A percentile compares a stretch with the other conserved stretches of the same genome.
These are phyloP conservation scores for Germaria angustata DNA, from an alignment of 2,888 invertebrate species.

Conservation along the genomic window DNA sequence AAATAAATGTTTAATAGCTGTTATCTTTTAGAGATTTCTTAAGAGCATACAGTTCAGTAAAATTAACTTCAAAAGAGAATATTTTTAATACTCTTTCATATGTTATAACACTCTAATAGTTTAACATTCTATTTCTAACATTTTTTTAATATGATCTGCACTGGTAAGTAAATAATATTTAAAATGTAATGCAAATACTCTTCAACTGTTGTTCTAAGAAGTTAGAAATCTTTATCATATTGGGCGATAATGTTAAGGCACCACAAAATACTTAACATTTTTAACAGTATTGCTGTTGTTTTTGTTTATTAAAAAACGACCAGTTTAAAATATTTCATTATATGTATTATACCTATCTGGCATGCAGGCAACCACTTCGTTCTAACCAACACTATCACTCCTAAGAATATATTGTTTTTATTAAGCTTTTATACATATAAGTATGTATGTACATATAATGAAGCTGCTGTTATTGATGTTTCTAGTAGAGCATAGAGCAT, in stretches of 20 bases:
- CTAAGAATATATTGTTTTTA: background rate
- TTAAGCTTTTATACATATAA: too few relatives aligned
- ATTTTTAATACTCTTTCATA: too few relatives aligned
- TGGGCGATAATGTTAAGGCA: conserved; percentile 1
- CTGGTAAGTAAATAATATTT: too few relatives aligned
- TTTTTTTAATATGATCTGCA: too few relatives aligned
- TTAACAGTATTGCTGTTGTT: background rate
- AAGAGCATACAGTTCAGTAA: too few relatives aligned
- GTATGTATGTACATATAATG: too few relatives aligned
- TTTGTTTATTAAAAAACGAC: background rate
- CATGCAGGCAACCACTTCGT: conserved; percentile 24
- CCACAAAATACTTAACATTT: background rate
- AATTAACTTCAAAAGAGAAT: too few relatives aligned
- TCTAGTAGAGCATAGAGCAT: conserved; percentile 33
- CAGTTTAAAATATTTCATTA: conserved; percentile 17
- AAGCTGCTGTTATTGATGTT: conserved; percentile 45
- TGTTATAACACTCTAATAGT: too few relatives aligned
- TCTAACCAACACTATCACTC: background rate
- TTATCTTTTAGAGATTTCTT: too few relatives aligned
- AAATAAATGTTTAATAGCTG: too few relatives aligned
- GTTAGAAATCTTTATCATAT: background rate
- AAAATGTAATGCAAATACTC: conserved; percentile 50
- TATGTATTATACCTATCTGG: background rate
- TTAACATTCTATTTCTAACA: too few relatives aligned
- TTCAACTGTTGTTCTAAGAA: conserved; percentile 22